phyloP scores from a whole-genome alignment of 2,888 invertebrate genomes.

The Polietes domitor region DNA sequence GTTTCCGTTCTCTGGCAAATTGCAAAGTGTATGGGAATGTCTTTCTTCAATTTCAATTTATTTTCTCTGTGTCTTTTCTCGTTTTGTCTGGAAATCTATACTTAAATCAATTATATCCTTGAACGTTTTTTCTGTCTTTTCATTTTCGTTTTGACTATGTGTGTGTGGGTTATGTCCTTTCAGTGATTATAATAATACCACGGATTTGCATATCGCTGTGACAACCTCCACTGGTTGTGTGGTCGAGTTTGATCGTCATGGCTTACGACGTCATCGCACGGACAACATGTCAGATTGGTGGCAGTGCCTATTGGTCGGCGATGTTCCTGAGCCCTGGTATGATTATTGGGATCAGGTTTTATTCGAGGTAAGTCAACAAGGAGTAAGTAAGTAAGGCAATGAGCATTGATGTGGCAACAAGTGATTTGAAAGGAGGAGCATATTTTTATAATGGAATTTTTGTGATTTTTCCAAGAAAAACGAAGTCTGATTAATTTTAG shows the following conservation, averaged over 20 bases:
- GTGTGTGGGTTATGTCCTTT: constrained; percentile 50
- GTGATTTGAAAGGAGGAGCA: not conserved
- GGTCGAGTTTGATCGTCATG: constrained; percentile 92
- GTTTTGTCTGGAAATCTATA: constrained; percentile 21
- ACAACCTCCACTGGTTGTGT: constrained; percentile 91
- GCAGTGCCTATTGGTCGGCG: constrained; percentile 87
- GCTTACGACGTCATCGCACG: constrained; percentile 82
- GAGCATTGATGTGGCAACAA: not conserved
- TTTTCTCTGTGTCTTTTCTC: not conserved
- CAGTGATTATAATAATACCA: constrained; percentile 91
- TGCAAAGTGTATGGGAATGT: not conserved
- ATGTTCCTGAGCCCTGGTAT: constrained; percentile 84
- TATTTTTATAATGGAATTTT: too few relatives aligned
- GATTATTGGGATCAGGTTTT: constrained; percentile 87
- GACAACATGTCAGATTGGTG: constrained; percentile 82
- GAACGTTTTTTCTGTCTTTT: not conserved
- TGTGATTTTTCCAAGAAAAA: too few relatives aligned
- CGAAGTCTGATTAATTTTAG: too few relatives aligned
- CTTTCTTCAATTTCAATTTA: constrained; percentile 19
- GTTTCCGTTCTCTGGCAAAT: not conserved
- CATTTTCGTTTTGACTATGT: not conserved
- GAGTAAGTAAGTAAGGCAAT: not conserved
- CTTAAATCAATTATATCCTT: constrained; percentile 30
- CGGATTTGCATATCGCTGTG: constrained; percentile 94
- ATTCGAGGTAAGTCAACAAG: constrained; percentile 82